Percentiles rank a stretch among this genome's conserved stretches.
Evolutionary conservation across 2,888 invertebrate species (phyloP).

Genomic region (Apamea monoglypha): DNA sequence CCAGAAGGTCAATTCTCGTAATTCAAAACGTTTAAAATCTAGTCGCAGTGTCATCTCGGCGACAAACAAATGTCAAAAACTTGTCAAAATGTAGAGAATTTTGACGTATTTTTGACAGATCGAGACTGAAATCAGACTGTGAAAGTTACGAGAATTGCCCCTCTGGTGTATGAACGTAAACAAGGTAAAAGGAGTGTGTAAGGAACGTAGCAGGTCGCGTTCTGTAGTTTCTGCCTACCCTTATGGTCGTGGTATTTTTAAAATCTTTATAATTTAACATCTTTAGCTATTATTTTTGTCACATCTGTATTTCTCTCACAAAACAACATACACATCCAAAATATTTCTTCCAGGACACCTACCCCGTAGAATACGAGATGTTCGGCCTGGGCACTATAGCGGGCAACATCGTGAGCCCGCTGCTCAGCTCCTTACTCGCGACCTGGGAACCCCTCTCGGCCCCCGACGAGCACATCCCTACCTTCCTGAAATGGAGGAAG

Average conservation of each 20-base stretch:
- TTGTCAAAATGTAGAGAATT: no score
- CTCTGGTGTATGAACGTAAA: no score
- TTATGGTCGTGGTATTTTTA: background rate
- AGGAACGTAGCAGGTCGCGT: no score
- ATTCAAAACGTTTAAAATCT: no score
- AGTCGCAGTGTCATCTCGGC: no score
- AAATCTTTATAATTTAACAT: background rate
- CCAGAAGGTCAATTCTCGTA: no score
- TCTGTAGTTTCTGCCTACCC: no score
- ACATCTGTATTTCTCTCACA: background rate
- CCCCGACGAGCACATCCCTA: constrained; percentile 91
- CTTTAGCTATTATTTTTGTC: background rate
- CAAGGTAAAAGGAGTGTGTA: no score
- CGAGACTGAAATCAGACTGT: no score
- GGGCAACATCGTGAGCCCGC: constrained; percentile 95
- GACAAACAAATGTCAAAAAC: no score
- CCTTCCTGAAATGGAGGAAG: constrained; percentile 93
- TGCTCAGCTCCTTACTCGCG: constrained; percentile 93
- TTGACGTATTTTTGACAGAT: no score
- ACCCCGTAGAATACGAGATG: constrained; percentile 93
- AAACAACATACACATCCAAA: background rate
- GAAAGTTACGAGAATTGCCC: no score
- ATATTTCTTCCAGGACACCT: constrained; percentile 72
- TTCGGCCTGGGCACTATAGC: constrained; percentile 96
- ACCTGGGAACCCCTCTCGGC: constrained; percentile 95